Evolutionary conservation across 30 jellyfish, hydroid and myxozoan species (phyloP).

Genomic region (Aurelia aurita): DNA sequence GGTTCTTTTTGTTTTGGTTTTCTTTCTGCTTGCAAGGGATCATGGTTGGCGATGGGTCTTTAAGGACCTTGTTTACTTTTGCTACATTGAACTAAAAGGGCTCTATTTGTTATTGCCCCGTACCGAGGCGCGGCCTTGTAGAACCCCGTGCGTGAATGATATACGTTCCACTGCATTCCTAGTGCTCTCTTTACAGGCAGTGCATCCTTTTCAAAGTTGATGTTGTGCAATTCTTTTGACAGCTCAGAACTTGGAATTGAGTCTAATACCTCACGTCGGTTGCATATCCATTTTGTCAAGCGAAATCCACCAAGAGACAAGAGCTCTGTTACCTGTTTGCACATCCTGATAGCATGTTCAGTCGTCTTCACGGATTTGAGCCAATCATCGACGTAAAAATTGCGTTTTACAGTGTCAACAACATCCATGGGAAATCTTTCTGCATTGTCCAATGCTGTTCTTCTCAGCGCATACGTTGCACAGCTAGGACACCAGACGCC

Average conservation of each 20-base stretch:
- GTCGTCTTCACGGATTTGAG: conserved; percentile 17
- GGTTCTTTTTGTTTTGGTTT: too few relatives aligned
- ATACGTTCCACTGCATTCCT: conserved; percentile 61
- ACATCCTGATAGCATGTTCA: conserved; percentile 22
- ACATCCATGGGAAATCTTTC: conserved; percentile 2
- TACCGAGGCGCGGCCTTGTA: too few relatives aligned
- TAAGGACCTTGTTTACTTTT: too few relatives aligned
- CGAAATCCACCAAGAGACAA: conserved; percentile 48
- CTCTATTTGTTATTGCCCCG: too few relatives aligned
- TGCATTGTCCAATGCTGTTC: conserved; percentile 52
- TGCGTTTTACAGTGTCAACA: conserved; percentile 17
- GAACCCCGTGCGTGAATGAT: too few relatives aligned
- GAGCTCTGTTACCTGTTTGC: background rate
- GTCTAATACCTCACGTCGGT: conserved; percentile 15
- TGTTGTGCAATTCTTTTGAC: conserved; percentile 29
- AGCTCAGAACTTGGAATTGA: conserved; percentile 27
- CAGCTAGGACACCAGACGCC: conserved; percentile 60
- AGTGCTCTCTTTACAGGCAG: conserved; percentile 66
- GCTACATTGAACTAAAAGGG: too few relatives aligned
- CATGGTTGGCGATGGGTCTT: too few relatives aligned
- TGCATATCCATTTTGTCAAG: conserved; percentile 44
- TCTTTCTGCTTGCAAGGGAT: too few relatives aligned
- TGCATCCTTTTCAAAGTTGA: conserved; percentile 19
- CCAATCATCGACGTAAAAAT: conserved; percentile 62
- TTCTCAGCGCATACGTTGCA: conserved; percentile 52